A percentile compares a stretch with the other conserved stretches of the same genome.
Conservation (phyloP, 2,113 vertebrate genomes). For the Siphamia tubifer region DNA sequence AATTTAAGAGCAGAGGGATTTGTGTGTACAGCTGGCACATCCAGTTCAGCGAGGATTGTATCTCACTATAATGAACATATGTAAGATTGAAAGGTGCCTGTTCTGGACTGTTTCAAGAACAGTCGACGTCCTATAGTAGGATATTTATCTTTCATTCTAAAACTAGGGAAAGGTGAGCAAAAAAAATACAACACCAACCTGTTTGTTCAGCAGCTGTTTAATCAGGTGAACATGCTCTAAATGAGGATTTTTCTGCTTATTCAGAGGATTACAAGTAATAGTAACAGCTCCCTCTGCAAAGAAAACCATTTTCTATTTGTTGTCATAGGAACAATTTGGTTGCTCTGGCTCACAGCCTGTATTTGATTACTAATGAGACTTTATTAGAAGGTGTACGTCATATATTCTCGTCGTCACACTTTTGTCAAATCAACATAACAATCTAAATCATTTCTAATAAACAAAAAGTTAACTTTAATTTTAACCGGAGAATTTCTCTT, state of each 20-base stretch:
- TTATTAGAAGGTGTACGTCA: background rate
- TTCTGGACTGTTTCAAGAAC: conserved; percentile 43
- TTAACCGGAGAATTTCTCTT: too few relatives aligned
- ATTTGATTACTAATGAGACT: background rate
- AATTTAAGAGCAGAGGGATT: conserved; percentile 13
- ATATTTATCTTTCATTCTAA: conserved; percentile 50
- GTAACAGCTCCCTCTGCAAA: conserved; percentile 5
- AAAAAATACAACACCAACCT: conserved; percentile 39
- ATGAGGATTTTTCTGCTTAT: conserved; percentile 37
- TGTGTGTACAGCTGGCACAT: conserved; percentile 45
- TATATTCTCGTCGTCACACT: background rate
- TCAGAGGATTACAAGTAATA: conserved; percentile 34
- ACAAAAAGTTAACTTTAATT: conserved; percentile 41
- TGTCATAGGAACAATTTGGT: background rate
- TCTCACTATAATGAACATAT: conserved; percentile 34
- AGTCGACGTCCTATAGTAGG: conserved; percentile 19
- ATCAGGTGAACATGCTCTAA: conserved; percentile 58
- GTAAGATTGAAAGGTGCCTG: conserved; percentile 21
- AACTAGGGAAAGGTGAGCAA: conserved; percentile 3
- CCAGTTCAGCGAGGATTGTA: conserved; percentile 12
- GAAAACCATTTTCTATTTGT: background rate
- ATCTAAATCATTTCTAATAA: conserved; percentile 67
- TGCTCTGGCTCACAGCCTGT: background rate
- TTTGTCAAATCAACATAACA: conserved; percentile 44
- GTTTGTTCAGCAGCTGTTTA: conserved; percentile 67